A percentile compares a stretch with the other conserved stretches of the same genome.
Evolutionary conservation across 2,797 vertebrate genomes (phyloP).

Genomic region (Hippopotamyrus pictus): DNA sequence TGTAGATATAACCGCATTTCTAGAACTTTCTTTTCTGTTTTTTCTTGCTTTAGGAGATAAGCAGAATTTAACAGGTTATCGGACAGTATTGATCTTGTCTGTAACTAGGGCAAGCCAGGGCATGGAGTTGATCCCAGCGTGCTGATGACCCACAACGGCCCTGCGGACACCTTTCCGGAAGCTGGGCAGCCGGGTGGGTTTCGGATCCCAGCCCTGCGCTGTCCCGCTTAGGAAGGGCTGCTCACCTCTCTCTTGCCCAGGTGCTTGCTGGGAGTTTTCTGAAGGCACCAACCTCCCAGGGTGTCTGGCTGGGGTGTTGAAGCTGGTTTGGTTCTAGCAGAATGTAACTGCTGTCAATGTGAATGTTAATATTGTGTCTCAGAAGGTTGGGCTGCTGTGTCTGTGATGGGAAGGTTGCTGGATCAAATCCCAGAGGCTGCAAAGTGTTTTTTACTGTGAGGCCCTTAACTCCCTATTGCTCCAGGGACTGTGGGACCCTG

Average conservation of each 20-base stretch:
- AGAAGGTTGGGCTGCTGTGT: not conserved
- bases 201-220: not conserved
- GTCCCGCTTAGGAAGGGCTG: not conserved
- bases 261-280: not conserved
- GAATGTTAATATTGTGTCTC: not conserved
- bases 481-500: too few species aligned
- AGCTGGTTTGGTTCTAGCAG: not conserved
- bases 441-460: not conserved
- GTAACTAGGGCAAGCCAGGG: not conserved
- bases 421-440: not conserved
- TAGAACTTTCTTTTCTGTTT: not conserved
- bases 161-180: not conserved
- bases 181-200: not conserved
- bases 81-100: constrained; percentile 9
- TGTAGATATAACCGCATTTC: not conserved
- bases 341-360: not conserved
- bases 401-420: not conserved
- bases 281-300: not conserved
- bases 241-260: not conserved
- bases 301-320: not conserved
- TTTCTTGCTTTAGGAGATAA: not conserved
- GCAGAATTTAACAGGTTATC: not conserved
- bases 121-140: not conserved
- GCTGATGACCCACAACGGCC: not conserved
- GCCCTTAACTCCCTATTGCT: too few species aligned